Base-by-base conservation (phyloP, 2,113 vertebrate species). In the Amphilophus citrinellus region DNA sequence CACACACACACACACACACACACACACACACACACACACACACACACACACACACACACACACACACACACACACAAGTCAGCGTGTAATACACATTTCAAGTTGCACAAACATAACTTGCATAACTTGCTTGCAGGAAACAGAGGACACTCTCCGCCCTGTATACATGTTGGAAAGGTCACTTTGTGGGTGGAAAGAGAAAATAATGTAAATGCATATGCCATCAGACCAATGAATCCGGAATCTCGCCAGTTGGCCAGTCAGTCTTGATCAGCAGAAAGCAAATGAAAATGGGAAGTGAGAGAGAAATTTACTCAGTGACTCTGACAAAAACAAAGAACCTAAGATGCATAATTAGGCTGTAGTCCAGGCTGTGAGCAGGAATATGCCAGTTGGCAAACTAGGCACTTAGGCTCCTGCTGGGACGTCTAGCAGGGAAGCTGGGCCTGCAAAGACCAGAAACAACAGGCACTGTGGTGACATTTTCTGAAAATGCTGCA, bases 331-430 rank as follows among this genome's bases (percentile, higher is more conserved):
- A 90, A 92, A 90, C 79, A 92, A 88, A 89, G 85, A 89, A 84
- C 44, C 75, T 86, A 89, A 90, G 84, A 91, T 79, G 82, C 80
- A 88, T 85, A 89, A 89, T 89, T 92, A 90, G 91, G 91, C 89
- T 80, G 42, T 18, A 2, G 80, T 92, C 91, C 92, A 93, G 84
- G 75, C 83, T 77, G 76, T 62, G 58, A 80, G 76, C 62, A 82
- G 77, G 79, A 87, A 87, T 76, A 85, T 89, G 89, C 87, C 87
- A 92, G 91, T 85, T 92, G 91, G 90, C 91, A 91, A 87, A 84
- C 22, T 56, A 73, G 53, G 59, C 77, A 77, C 77, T 88, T 87
- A 86, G 80, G 39, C 63, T 88, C 86, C 84, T 90, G 86, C 89
- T 93, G 83, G 59, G 80, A 84, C 39, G 76, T 90, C 88, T 89